Evolutionary conservation across 2,113 vertebrate species (phyloP).

Genomic region (Danio rerio): DNA sequence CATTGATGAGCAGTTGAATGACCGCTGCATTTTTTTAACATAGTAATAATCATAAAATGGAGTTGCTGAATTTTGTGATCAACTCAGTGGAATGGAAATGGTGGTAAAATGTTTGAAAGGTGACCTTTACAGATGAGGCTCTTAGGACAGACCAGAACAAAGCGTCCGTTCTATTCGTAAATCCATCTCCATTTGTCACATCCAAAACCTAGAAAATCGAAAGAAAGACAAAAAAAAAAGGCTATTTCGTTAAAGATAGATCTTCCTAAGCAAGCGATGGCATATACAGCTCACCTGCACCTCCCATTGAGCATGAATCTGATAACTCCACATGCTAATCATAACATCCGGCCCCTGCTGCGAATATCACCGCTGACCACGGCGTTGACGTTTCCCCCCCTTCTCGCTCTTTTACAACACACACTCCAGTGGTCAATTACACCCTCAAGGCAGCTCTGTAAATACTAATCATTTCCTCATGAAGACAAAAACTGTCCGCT

Average conservation of each 20-base stretch:
- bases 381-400: background rate
- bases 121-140: conserved; percentile 56
- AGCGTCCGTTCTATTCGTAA: conserved; percentile 16
- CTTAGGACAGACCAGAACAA: conserved; percentile 36
- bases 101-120: conserved; percentile 41
- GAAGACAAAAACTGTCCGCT: conserved; percentile 34
- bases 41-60: conserved; percentile 23
- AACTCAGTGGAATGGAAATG: conserved; percentile 48
- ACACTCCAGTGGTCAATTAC: conserved; percentile 36
- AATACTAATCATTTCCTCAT: conserved; percentile 36
- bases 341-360: conserved; percentile 33
- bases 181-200: conserved; percentile 46
- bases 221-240: background rate
- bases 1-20: conserved; percentile 35
- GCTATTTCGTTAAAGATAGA: conserved; percentile 32
- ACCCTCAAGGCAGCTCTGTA: conserved; percentile 30
- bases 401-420: background rate
- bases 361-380: conserved; percentile 41
- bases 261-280: conserved; percentile 30
- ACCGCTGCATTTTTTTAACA: conserved; percentile 29
- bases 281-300: conserved; percentile 43
- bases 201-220: conserved; percentile 31
- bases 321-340: conserved; percentile 56
- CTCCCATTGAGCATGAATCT: conserved; percentile 10
- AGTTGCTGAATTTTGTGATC: conserved; percentile 30